Base-by-base conservation (phyloP, 2,888 invertebrate species). In the Tridacna gigas region DNA sequence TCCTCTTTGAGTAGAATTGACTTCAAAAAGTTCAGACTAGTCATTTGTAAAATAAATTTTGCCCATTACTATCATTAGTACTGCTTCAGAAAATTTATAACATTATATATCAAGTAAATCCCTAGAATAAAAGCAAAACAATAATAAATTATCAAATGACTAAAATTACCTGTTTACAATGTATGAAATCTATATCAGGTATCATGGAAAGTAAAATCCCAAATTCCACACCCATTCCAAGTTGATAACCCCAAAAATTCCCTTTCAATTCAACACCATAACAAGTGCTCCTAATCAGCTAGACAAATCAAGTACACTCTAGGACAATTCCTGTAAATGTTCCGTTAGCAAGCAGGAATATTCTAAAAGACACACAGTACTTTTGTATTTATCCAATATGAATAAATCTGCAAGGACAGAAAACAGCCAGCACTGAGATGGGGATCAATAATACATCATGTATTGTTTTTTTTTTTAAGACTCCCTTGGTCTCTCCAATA, bases 341-440 rank as follows among this genome's bases (percentile, higher is more conserved):
- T 71, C 47, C 51, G 22, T 48, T 51, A 71, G 71, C 71, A 26
- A 37, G 71, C 51, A 71, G 26, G 22, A 48, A 20, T 28, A 18
- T 47, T 71, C 71, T 48, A 71, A 71, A 71, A 71, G 71, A 71
- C 71, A 71, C 71, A 22, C 51, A 71, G 71, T 71, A 71, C 71
- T 71, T 71, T 71, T 71, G 71, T 71, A 71, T 71, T 71, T 71
- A 71, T 71, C 71, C 71, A 48, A 71, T 71, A 71, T 71, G 71
- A 71, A 71, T 71, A 71, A 71, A 71, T 71, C 71, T 26, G 48
- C 22, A 51, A 51, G 22, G 71, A 71, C 71, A 71, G 71, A 71
- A 71, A 71, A 48, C 71, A 71, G 71, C 71, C 37, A 37, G 37
- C 37, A 37, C 37, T 37, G 37, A 47, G 45, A 63, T 18, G n/a